Conservation (phyloP, 2,888 invertebrate genomes). For the Melanophora roralis region DNA sequence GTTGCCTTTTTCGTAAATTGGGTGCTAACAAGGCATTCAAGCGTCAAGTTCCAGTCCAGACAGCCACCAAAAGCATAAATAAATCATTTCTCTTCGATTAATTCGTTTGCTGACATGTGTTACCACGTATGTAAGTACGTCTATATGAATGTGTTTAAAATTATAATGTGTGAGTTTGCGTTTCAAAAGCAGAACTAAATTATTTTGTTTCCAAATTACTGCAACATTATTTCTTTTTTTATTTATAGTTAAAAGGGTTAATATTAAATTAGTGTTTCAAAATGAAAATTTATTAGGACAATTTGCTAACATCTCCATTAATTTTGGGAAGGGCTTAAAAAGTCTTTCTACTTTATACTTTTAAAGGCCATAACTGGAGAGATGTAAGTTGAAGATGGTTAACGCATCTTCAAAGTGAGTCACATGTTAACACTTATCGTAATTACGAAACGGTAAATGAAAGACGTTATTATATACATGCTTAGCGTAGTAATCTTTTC, state of each 20-base stretch:
- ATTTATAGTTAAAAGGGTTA: background rate
- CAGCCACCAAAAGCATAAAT: slow-evolving; percentile 70
- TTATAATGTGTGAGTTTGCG: background rate
- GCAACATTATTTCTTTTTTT: background rate
- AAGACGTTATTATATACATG: too few relatives aligned
- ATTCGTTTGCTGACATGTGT: slow-evolving; percentile 77
- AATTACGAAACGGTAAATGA: too few relatives aligned
- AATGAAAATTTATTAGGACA: background rate
- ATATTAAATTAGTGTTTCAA: background rate
- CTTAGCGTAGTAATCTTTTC: too few relatives aligned
- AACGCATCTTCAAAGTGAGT: too few relatives aligned
- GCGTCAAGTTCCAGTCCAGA: slow-evolving; percentile 64
- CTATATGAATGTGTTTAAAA: too few relatives aligned
- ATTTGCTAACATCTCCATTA: too few relatives aligned
- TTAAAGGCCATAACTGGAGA: too few relatives aligned
- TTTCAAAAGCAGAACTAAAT: slow-evolving; percentile 45
- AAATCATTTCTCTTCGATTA: slow-evolving; percentile 78
- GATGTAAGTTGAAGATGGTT: too few relatives aligned
- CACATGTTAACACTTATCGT: too few relatives aligned
- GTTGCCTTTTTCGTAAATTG: slow-evolving; percentile 31
- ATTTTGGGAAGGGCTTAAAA: too few relatives aligned
- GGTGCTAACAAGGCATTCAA: slow-evolving; percentile 67
- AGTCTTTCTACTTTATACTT: too few relatives aligned
- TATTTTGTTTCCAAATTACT: slow-evolving; percentile 20
- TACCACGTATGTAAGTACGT: slow-evolving; percentile 31